Percentiles rank a stretch among this genome's conserved stretches.
phyloP scores from a whole-genome alignment of 2,797 vertebrate genomes.

The Synanceia verrucosa region DNA sequence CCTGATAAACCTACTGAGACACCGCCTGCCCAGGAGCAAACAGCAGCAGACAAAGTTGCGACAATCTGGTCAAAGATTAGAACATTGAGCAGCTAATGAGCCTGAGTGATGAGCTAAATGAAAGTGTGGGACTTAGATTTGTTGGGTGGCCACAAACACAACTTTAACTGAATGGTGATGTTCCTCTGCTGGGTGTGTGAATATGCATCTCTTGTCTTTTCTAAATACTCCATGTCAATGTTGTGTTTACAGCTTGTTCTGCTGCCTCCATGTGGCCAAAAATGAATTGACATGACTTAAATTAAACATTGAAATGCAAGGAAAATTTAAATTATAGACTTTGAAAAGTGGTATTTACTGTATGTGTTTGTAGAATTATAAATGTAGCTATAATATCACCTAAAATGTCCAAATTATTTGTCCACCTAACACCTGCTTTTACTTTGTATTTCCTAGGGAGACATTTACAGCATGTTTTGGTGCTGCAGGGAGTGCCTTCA shows the following conservation, averaged over 20 bases:
- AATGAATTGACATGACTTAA: not conserved
- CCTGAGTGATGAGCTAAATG: not conserved
- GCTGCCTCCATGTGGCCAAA: not conserved
- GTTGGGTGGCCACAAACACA: not conserved
- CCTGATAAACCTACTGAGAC: too few species aligned
- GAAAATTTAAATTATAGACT: not conserved
- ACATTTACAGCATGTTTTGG: constrained; percentile 80
- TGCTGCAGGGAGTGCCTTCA: constrained; percentile 81
- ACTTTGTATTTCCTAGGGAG: constrained; percentile 73
- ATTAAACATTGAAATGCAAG: not conserved
- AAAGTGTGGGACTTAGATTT: too few species aligned
- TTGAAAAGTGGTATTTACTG: not conserved
- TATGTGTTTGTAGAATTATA: not conserved
- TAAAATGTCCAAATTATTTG: not conserved
- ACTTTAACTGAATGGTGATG: not conserved
- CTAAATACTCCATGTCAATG: not conserved
- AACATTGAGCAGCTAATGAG: not conserved
- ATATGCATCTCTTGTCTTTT: not conserved
- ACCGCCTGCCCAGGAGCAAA: not conserved
- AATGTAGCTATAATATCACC: not conserved
- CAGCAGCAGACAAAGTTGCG: not conserved
- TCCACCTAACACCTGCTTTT: not conserved
- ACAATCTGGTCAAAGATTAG: not conserved
- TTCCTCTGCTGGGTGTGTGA: not conserved
- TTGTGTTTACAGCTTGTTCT: not conserved